These are phyloP conservation scores for Xenops minutus DNA, from an alignment of 2,797 vertebrate genomes.

Conservation along the genomic window DNA sequence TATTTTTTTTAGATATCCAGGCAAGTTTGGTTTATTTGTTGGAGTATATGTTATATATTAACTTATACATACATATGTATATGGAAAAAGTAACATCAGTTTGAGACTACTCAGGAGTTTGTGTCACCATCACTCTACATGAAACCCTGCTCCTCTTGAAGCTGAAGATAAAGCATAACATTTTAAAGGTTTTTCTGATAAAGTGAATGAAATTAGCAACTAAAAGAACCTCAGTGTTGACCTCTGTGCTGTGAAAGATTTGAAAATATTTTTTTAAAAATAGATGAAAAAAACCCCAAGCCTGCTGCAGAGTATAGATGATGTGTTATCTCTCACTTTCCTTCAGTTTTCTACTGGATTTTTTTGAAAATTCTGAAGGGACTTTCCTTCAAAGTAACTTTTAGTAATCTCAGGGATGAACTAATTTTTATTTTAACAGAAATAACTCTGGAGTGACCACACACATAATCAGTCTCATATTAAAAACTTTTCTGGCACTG, in stretches of 20 bases:
- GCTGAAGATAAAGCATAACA: not conserved
- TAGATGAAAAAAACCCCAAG: not conserved
- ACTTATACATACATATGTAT: not conserved
- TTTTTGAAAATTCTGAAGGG: constrained; percentile 1
- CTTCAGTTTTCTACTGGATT: not conserved
- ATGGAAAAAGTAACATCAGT: constrained; percentile 39
- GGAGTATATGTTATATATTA: not conserved
- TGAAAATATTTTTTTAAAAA: constrained; percentile 9
- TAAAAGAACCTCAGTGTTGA: not conserved
- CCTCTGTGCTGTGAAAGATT: not conserved
- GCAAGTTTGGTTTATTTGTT: constrained; percentile 38
- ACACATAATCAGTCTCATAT: constrained; percentile 54
- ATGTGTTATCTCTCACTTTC: not conserved
- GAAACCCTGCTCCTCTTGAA: not conserved
- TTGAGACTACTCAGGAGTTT: constrained; percentile 23
- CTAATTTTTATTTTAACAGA: constrained; percentile 41
- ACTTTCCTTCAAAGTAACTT: constrained; percentile 23
- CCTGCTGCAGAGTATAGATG: not conserved
- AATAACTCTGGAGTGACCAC: constrained; percentile 57
- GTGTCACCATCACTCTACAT: not conserved
- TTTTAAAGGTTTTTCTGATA: not conserved
- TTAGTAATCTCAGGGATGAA: not conserved
- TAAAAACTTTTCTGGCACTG: constrained; percentile 55
- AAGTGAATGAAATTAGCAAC: constrained; percentile 29
- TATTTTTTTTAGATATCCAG: constrained; percentile 27